Base-by-base conservation (phyloP, 2,113 vertebrate species). In the Bombycilla garrulus region DNA sequence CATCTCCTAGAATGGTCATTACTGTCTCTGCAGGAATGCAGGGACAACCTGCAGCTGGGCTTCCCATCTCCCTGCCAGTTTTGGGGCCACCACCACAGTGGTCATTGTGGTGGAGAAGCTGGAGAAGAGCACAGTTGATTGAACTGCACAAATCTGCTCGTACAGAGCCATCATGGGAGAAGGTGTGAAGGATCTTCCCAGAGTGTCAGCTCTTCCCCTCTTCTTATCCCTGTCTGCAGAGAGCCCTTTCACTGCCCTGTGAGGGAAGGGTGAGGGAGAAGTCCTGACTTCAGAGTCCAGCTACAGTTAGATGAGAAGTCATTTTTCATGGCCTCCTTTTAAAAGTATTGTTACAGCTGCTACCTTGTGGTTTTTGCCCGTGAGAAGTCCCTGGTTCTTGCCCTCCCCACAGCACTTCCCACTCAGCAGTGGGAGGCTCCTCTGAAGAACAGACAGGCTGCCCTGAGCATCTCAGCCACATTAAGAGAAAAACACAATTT, bases 401-500 rank as follows among this genome's bases (percentile, higher is more conserved):
- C 29, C 23, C 26, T 81, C 15, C 61, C 45, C 26, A n/a, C 29
- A 72, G 26, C 35, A 85, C 36, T 84, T 92, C 48, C 44, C 48
- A 50, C 18, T 36, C 57, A 65, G 53, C 73, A 69, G 77, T 29
- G 61, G 61, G 61, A 95, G 74, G 36, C 57, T 91, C 20, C 0
- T 13, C 40, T 35, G 40, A 86, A 58, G 80, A 84, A 66, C 73
- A 60, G 21, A 48, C 0, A 1, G 45, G 20, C 54, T 90, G 35
- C 40, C 45, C 42, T 73, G 54, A 86, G 50, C 40, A 85, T 87
- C 84, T 72, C 78, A 79, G 31, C 35, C 1, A 1, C 0, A 0
- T 12, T 1, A 95, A 85, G 84, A 95, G 87, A 91, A 96, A 95
- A 96, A 0, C 81, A 95, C 33, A 77, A 58, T 82, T 95, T 94